Base-by-base conservation (phyloP, 30 jellyfish, hydroid and myxozoan genomes). In the Aurelia sp. region DNA sequence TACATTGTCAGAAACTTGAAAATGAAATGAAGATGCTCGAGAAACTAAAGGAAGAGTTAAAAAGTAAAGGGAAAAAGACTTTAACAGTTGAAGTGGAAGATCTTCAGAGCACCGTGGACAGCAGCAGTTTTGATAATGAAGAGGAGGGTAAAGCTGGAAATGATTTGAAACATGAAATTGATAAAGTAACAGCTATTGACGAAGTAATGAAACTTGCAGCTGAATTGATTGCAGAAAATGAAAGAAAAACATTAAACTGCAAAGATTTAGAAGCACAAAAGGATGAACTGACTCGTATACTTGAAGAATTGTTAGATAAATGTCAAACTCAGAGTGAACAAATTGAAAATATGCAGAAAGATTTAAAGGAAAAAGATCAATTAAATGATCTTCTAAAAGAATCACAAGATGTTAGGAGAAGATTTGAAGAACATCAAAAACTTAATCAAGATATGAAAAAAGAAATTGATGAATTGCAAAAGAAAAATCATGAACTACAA, bases 121-220 rank as follows among this genome's bases (percentile, higher is more conserved):
- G 61, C 35, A 17, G 38, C 58, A 13, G 16, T 3, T 20, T 11
- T 11, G 71, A 22, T 15, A 76, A 71, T 5, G 75, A 76, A 67
- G 67, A 12, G n/a, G 73, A 50, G 16, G 13, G 4, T 13, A 21
- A 6, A 3, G 41, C 38, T 3, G 40, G 70, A 55, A 63, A 83
- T 60, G 92, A 70, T 48, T 70, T 83, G 18, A 59, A 72, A 55
- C 63, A 83, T 83, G 92, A 83, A 60, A 83, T 83, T 19, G 92
- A 83, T 59, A 69, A 72, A 65, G 74, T 83, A 7, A 20, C 92
- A n/a, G 92, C 92, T 4, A 78, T 71, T 3, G 86, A 70, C 24
- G 92, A 83, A 21, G 59, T 83, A 3, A 83, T 83, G 92, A 83
- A 71, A 51, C 47, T 83, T 8, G 92, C 92, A 35, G 92, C 92